Evolutionary conservation across 1,140 invertebrate genomes (phyloP), one percentile per base, ranked within the genome.

Genomic region (Brachionus sp.): DNA sequence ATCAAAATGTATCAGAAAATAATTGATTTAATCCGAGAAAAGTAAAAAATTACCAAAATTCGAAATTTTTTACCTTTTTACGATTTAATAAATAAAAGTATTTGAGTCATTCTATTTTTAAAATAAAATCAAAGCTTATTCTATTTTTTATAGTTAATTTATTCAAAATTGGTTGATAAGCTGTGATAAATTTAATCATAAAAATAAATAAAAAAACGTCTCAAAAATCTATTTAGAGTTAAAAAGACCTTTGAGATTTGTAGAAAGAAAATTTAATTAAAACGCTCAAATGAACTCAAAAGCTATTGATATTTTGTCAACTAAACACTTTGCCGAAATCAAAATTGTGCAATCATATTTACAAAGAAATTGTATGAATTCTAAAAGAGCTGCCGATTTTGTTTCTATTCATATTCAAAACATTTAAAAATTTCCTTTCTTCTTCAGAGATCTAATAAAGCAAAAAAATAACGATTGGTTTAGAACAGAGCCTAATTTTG

Each of bases 271-370:
- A 73, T 73, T 73, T 39, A 73, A 73, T 73, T 73, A 42, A 25
- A 73, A 73, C 68, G 68, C 68, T 73, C 37, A 73, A 73, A 73
- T 73, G 68, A 73, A 42, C 37, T 73, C 68, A 73, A 73, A 73
- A 66, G 33, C 29, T 37, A 12, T 2, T 19, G 23, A 57, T 19
- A 57, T 19, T 19, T 19, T 33, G 33, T 66, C 33, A 66, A 66
- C 25, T 37, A 37, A 66, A 66, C 13, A 66, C 13, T 5, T 57
- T 16, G 16, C 50, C 50, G 33, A 66, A 66, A 66, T 66, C 25
- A 66, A 66, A 66, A 66, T 33, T 33, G 64, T 66, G 64, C 64
- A 66, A 66, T 37, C 64, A 33, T 66, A 33, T 37, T 66, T 33
- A 66, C 25, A 37, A 66, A 66, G 33, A 33, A 33, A 33, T 66